These are phyloP conservation scores for Incurvaria masculella DNA, from an alignment of 2,888 invertebrate species.

Conservation along the genomic window DNA sequence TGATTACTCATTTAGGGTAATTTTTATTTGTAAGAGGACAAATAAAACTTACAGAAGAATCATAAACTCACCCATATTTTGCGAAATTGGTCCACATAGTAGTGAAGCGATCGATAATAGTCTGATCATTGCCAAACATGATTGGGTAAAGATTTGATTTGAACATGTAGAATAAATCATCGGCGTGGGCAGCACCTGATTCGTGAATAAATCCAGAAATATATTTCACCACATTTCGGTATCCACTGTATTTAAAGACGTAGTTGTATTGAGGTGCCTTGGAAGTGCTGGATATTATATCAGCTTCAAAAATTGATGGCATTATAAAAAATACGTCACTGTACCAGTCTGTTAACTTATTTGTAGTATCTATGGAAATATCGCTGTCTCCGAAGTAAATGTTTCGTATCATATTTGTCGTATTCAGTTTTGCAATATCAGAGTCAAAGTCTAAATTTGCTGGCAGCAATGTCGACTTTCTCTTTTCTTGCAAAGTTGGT, in stretches of 20 bases:
- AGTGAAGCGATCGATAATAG: not conserved
- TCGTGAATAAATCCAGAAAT: not conserved
- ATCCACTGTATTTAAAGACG: not conserved
- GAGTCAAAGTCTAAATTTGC: too few relatives aligned
- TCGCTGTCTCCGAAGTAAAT: too few relatives aligned
- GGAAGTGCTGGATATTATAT: not conserved
- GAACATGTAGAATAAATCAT: not conserved
- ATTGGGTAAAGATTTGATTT: not conserved
- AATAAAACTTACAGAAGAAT: too few relatives aligned
- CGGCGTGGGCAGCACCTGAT: not conserved
- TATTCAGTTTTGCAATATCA: too few relatives aligned
- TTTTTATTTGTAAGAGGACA: too few relatives aligned
- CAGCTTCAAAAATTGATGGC: not conserved
- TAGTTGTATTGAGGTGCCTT: not conserved
- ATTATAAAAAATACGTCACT: not conserved
- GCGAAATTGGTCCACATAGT: not conserved
- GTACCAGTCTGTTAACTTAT: too few relatives aligned
- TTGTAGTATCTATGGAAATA: too few relatives aligned
- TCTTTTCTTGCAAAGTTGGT: too few relatives aligned
- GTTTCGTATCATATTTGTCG: too few relatives aligned
- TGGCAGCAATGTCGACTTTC: too few relatives aligned
- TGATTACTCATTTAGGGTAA: too few relatives aligned
- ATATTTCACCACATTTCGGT: not conserved
- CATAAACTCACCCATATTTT: not conserved
- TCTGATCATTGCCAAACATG: too few relatives aligned